phyloP scores from a whole-genome alignment of 2,113 vertebrate species.

The Crypturellus undulatus region DNA sequence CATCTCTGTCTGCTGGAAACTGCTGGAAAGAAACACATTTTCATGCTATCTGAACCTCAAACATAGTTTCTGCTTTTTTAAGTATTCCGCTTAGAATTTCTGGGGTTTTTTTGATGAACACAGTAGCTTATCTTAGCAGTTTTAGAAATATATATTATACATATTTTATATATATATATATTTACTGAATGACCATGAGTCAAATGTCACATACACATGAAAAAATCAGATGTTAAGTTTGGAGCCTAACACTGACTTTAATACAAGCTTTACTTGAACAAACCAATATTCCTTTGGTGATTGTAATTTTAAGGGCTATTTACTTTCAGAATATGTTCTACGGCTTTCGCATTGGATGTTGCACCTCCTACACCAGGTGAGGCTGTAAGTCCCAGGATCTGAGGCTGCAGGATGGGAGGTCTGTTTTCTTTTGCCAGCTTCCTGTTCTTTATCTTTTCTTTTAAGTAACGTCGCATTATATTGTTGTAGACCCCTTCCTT shows the following conservation, averaged over 20 bases:
- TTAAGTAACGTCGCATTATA: constrained; percentile 93
- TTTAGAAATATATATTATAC: not conserved
- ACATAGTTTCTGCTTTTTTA: not conserved
- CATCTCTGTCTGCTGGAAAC: not conserved
- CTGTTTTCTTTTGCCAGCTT: constrained; percentile 80
- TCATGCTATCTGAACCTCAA: not conserved
- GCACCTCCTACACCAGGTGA: constrained; percentile 93
- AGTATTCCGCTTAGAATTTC: not conserved
- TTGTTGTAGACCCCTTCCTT: constrained; percentile 94
- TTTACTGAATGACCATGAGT: not conserved
- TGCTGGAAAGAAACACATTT: not conserved
- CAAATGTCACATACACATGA: not conserved
- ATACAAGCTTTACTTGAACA: not conserved
- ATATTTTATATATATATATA: no score
- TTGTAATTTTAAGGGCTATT: constrained; percentile 33
- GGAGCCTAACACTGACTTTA: not conserved
- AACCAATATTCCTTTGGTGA: not conserved
- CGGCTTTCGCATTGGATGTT: constrained; percentile 81
- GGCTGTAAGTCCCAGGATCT: constrained; percentile 93
- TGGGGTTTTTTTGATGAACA: not conserved
- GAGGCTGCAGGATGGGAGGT: constrained; percentile 79
- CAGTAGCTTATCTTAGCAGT: not conserved
- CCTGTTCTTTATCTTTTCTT: constrained; percentile 85
- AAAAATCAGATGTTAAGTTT: not conserved
- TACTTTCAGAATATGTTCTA: constrained; percentile 93